Evolutionary conservation across 2,113 vertebrate species (phyloP), one percentile per base, ranked within the genome.

Genomic region (Dendropsophus ebraccatus): DNA sequence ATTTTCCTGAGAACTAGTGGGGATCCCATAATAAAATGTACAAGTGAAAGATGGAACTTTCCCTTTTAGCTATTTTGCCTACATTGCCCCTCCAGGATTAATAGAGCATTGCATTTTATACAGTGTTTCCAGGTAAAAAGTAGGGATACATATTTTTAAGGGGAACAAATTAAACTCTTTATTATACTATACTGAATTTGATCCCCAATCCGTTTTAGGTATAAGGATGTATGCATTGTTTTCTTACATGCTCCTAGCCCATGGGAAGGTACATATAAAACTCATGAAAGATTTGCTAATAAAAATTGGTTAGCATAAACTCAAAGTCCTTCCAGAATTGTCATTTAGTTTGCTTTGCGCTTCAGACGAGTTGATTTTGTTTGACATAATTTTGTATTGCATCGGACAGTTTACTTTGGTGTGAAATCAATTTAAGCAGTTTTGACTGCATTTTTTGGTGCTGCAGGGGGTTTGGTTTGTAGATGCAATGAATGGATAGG

Each of bases 391-490:
- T 82, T 17, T 65, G 47, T 21, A 50, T 82, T 62, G 49, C 60
- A 11, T 52, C 10, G 80, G 62, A 69, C 80, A 50, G 41, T 82
- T 62, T 45, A 56, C 58, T 62, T 47, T 82, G 62, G 62, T 69
- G 80, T 32, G 28, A 82, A 67, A 82, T 81, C 56, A 81, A 81
- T 69, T 69, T 69, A 82, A 69, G 60, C 62, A 21, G 60, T 82
- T 82, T n/a, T 82, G 80, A 82, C 80, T 82, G 60, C 25, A 21
- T 14, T 82, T 52, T 67, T 50, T 28, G 35, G 41, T 37, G 80
- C 80, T 82, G n/a, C 45, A 35, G 80, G 80, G 79, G 79, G 60
- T 82, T 69, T 70, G 45, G 14, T 82, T 82, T 50, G 65, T 82
- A 45, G 80, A 82, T 9, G 25, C 62, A 69, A 52, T 82, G 25